phyloP scores from a whole-genome alignment of 2,113 vertebrate genomes.

The Brachypteracias leptosomus region DNA sequence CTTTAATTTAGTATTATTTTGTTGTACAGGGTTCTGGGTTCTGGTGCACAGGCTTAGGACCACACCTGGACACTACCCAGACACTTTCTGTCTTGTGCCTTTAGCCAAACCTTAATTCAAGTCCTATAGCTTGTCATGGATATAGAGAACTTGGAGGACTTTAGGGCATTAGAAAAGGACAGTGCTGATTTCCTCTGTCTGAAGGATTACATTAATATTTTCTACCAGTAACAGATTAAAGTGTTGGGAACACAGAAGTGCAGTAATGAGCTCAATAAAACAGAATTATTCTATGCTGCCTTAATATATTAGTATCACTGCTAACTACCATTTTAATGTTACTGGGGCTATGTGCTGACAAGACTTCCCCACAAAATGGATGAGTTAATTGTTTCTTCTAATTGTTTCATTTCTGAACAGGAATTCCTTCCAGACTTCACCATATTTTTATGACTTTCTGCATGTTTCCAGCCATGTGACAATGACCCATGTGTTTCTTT shows the following conservation, averaged over 20 bases:
- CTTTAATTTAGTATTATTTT: not conserved
- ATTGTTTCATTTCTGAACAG: not conserved
- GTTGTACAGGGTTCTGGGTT: not conserved
- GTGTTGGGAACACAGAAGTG: not conserved
- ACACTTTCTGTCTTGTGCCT: not conserved
- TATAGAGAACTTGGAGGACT: not conserved
- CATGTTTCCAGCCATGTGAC: not conserved
- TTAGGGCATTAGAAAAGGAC: not conserved
- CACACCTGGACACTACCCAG: not conserved
- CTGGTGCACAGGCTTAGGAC: not conserved
- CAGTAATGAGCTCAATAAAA: constrained; percentile 48
- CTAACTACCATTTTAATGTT: not conserved
- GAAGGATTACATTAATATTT: constrained; percentile 27
- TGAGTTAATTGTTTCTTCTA: constrained; percentile 37
- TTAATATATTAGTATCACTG: constrained; percentile 7
- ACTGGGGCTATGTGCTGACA: not conserved
- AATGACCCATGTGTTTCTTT: not conserved
- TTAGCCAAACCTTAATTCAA: not conserved
- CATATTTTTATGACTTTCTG: not conserved
- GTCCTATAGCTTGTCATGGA: not conserved
- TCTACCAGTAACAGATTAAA: not conserved
- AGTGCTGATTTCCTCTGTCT: not conserved
- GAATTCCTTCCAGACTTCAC: not conserved
- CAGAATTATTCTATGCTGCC: not conserved
- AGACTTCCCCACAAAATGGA: not conserved